phyloP scores from a whole-genome alignment of 2,888 invertebrate species.

The Andricus curvator region DNA sequence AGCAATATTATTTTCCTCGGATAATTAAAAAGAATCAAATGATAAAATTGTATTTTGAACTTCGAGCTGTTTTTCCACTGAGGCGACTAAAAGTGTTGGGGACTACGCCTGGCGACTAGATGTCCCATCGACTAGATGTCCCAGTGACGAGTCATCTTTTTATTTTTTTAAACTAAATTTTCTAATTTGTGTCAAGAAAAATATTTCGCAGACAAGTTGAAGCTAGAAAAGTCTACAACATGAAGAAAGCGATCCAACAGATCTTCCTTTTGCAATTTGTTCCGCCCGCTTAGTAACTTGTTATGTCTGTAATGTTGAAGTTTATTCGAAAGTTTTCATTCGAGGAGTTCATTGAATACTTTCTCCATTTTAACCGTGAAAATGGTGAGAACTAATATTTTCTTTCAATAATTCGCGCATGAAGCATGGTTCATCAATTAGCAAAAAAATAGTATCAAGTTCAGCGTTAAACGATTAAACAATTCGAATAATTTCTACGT shows the following conservation, averaged over 20 bases:
- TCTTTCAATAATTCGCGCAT: conserved; percentile 5
- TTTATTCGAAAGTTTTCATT: conserved; percentile 36
- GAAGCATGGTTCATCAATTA: neutral
- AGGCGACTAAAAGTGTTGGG: no score
- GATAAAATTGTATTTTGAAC: no score
- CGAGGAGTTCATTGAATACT: conserved; percentile 9
- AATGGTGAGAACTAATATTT: conserved; percentile 2
- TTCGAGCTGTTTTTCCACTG: no score
- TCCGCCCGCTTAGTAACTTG: conserved; percentile 25
- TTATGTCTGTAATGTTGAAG: conserved; percentile 8
- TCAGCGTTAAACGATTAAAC: no score
- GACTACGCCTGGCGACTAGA: no score
- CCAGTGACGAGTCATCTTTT: no score
- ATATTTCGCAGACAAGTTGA: neutral
- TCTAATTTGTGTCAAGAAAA: neutral
- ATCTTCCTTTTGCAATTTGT: conserved; percentile 16
- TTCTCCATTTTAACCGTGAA: conserved; percentile 24
- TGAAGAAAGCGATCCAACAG: neutral
- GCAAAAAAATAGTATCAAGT: neutral
- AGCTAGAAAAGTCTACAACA: neutral
- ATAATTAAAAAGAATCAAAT: no score
- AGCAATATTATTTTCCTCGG: no score
- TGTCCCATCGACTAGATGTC: no score
- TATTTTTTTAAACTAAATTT: no score
- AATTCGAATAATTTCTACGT: no score